A percentile compares a stretch with the other conserved stretches of the same genome.
These are phyloP conservation scores for Diorhabda carinulata DNA, from an alignment of 1,140 invertebrate genomes.

Conservation along the genomic window DNA sequence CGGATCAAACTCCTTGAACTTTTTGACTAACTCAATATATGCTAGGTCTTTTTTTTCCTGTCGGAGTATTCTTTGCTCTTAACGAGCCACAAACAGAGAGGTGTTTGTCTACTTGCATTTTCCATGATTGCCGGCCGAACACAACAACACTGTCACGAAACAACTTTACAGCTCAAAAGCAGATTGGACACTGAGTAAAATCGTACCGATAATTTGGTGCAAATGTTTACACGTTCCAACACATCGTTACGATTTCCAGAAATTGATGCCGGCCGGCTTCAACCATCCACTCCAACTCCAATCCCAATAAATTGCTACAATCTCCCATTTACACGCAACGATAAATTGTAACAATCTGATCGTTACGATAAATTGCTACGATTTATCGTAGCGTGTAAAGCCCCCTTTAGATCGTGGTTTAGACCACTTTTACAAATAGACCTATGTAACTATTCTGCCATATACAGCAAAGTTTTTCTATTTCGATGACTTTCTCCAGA, in stretches of 20 bases:
- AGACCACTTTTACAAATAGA: no score
- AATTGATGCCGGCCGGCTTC: background rate
- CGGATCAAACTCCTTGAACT: no score
- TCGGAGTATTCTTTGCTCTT: slow-evolving; percentile 20
- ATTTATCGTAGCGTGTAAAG: no score
- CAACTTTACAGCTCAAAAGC: background rate
- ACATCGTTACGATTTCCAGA: background rate
- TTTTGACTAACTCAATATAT: background rate
- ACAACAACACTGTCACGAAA: background rate
- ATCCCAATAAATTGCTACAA: background rate
- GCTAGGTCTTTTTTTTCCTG: slow-evolving; percentile 20
- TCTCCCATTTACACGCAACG: slow-evolving; percentile 1
- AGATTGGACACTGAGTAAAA: background rate
- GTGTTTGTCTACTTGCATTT: no score
- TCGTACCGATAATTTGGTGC: background rate
- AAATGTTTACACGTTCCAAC: background rate
- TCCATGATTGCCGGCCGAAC: no score
- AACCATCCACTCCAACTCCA: slow-evolving; percentile 6
- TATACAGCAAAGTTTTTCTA: no score
- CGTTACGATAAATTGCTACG: background rate
- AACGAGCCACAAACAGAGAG: slow-evolving; percentile 10
- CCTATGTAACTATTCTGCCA: no score
- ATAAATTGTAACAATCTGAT: slow-evolving; percentile 5
- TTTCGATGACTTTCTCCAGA: no score
- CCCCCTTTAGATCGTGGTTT: no score